Percentiles rank a stretch among this genome's conserved stretches.
Conservation (phyloP, 2,797 vertebrate genomes). For the Pelobates cultripes region DNA sequence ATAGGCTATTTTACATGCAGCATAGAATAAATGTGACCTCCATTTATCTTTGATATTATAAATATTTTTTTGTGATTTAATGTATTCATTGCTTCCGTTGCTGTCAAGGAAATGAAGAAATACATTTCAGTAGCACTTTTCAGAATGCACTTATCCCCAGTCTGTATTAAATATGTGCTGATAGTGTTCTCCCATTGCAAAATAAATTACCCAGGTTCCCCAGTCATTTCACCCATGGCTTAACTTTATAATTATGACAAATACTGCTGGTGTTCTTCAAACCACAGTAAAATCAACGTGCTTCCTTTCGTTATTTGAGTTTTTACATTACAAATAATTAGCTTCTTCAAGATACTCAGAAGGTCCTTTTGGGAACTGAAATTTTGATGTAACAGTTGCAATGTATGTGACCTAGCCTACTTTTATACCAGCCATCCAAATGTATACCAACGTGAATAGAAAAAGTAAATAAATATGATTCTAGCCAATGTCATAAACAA, state of each 20-base stretch:
- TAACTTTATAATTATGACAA: conserved; percentile 57
- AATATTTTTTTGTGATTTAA: conserved; percentile 72
- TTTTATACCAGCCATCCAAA: no score
- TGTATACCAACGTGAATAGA: no score
- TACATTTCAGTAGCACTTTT: conserved; percentile 74
- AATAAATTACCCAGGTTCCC: conserved; percentile 71
- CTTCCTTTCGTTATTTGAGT: conserved; percentile 33
- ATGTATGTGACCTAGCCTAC: no score
- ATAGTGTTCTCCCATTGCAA: conserved; percentile 62
- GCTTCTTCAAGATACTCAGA: not conserved
- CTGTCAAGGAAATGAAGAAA: conserved; percentile 75
- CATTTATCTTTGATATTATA: conserved; percentile 71
- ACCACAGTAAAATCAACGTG: conserved; percentile 45
- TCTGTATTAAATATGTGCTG: conserved; percentile 67
- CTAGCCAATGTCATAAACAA: no score
- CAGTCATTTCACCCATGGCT: conserved; percentile 60
- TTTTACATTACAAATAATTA: conserved; percentile 23
- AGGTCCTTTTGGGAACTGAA: no score
- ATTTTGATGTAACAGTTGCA: no score
- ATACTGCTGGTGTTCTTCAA: conserved; percentile 43
- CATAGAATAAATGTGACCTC: conserved; percentile 65
- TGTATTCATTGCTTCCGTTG: conserved; percentile 69
- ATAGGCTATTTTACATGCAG: conserved; percentile 59
- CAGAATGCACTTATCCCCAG: conserved; percentile 68
- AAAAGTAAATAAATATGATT: no score